Percentiles rank a stretch among this genome's conserved stretches.
These are phyloP conservation scores for Beroe forskalii DNA, from an alignment of 37 sponge, comb jelly and placozoan genomes.

Conservation along the genomic window DNA sequence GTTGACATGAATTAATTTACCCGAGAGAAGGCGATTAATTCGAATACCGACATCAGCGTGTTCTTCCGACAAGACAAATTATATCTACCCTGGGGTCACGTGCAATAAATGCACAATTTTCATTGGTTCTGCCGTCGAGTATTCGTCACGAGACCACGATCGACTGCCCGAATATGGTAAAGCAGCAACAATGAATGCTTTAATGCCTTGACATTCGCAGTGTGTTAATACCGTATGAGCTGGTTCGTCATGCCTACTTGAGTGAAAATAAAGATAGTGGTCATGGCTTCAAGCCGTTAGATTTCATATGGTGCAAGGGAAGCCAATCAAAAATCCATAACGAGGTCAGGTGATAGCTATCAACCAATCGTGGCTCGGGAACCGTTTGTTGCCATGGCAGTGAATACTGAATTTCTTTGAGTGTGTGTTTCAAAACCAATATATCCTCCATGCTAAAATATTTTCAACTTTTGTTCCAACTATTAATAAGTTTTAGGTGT, in stretches of 20 bases:
- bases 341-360: slow-evolving; percentile 6
- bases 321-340: neutral
- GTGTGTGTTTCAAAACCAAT: no score
- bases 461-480: slow-evolving; percentile 9
- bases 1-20: neutral
- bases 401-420: neutral
- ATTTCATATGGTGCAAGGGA: neutral
- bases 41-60: neutral
- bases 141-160: neutral
- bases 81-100: neutral
- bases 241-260: slow-evolving; percentile 13
- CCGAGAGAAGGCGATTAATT: neutral
- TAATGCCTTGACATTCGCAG: slow-evolving; percentile 39
- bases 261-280: slow-evolving; percentile 9
- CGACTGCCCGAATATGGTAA: slow-evolving; percentile 3
- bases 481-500: slow-evolving; percentile 5
- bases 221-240: slow-evolving; percentile 37
- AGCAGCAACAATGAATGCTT: slow-evolving; percentile 32
- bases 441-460: slow-evolving; percentile 26
- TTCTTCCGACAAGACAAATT: neutral
- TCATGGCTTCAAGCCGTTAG: slow-evolving; percentile 30
- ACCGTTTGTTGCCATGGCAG: slow-evolving; percentile 22
- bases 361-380: neutral
- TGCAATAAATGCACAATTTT: neutral
- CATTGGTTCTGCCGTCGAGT: neutral